A percentile compares a stretch with the other conserved stretches of the same genome.
Conservation (phyloP, 2,888 invertebrate genomes). For the Oscheius sp. region DNA sequence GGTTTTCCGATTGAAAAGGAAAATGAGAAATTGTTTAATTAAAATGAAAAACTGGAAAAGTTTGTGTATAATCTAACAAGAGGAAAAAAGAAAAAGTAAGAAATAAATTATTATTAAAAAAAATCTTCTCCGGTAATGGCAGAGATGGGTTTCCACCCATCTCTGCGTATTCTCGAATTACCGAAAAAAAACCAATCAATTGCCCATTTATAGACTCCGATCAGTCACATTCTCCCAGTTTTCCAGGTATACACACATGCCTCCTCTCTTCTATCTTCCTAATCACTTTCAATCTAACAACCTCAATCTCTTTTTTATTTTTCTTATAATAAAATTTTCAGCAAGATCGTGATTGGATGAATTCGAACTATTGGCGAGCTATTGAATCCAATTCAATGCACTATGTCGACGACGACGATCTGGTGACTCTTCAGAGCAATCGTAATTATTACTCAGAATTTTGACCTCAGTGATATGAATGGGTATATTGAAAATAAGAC, state of each 20-base stretch:
- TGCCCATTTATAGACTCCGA: neutral
- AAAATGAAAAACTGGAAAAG: too few relatives aligned
- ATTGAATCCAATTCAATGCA: slow-evolving; percentile 52
- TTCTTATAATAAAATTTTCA: slow-evolving; percentile 30
- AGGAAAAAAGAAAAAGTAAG: too few relatives aligned
- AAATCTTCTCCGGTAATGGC: too few relatives aligned
- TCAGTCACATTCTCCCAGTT: neutral
- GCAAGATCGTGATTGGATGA: slow-evolving; percentile 55
- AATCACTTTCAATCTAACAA: neutral
- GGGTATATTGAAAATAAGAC: slow-evolving; percentile 23
- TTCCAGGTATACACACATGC: neutral
- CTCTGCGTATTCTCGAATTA: neutral
- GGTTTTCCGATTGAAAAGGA: too few relatives aligned
- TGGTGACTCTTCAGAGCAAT: slow-evolving; percentile 49
- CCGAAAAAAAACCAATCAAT: neutral
- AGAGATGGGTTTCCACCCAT: too few relatives aligned
- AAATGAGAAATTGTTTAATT: too few relatives aligned
- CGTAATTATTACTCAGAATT: slow-evolving; percentile 61
- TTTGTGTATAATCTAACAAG: too few relatives aligned
- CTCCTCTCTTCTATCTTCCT: neutral
- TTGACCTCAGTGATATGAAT: slow-evolving; percentile 33
- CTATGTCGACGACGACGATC: slow-evolving; percentile 57
- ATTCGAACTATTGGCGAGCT: slow-evolving; percentile 59
- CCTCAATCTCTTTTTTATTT: neutral
- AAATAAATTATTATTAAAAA: too few relatives aligned